Percentiles rank a stretch among this genome's conserved stretches.
Conservation (phyloP, 2,797 vertebrate species). For the Vultur gryphus region DNA sequence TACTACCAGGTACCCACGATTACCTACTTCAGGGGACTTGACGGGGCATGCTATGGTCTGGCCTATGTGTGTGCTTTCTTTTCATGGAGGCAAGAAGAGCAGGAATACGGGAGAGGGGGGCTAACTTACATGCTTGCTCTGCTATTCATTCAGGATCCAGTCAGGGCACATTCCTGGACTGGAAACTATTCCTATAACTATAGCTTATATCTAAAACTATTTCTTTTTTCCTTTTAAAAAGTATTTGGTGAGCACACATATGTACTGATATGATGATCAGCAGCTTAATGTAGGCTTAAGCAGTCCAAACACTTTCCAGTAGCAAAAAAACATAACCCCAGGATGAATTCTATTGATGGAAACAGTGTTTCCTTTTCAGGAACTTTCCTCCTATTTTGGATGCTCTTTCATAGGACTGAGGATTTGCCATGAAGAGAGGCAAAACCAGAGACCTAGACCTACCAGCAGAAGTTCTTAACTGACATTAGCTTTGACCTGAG, state of each 20-base stretch:
- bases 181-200: neutral
- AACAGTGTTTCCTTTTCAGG: neutral
- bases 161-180: neutral
- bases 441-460: neutral
- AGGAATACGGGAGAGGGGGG: neutral
- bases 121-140: neutral
- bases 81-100: neutral
- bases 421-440: neutral
- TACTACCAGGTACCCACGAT: neutral
- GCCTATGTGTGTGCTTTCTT: neutral
- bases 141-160: neutral
- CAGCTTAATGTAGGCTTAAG: neutral
- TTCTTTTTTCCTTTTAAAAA: neutral
- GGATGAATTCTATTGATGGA: neutral
- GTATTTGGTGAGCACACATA: neutral
- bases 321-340: neutral
- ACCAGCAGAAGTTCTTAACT: neutral
- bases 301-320: neutral
- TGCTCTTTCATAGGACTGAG: neutral
- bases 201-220: neutral
- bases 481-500: neutral
- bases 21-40: neutral
- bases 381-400: neutral
- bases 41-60: neutral
- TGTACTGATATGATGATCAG: neutral